Evolutionary conservation across 2,797 vertebrate species (phyloP), one percentile per base, ranked within the genome.

Genomic region (Bovichtus variegatus): DNA sequence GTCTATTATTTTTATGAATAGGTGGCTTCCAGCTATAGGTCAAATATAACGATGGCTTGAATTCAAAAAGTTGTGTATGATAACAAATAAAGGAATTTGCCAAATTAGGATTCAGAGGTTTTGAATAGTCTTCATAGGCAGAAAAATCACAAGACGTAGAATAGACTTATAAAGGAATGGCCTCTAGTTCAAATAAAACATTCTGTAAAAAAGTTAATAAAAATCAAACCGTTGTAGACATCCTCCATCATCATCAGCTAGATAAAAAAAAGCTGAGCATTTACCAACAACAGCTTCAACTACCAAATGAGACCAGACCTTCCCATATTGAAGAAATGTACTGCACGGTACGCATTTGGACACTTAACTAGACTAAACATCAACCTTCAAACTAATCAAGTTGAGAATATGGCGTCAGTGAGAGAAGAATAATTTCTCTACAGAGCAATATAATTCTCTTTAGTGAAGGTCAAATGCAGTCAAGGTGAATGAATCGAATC

Each of bases 11-110:
- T 13, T 21, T 5, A 23, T 40, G 9, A 76, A 29, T 21, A 9
- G 2, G 23, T 40, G n/a, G 4, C 6, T 43, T 10, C 19, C 40
- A 54, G 65, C 63, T 69, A n/a, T 38, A 36, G 21, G 57, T 65
- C 55, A 72, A 63, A 78, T 57, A 51, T 21, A 72, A 71, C 65
- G 38, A 78, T 9, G 3, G 11, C 4, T 51, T 12, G 19, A 73
- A 77, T 80, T 59, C 21, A 4, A 23, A 44, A 18, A 53, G 21
- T 2, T 18, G 5, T 51, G 12, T 15, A 21, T 8, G 1, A 59
- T 41, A 40, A 16, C 63, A 65, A 67, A 69, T 31, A n/a, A 82
- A 64, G 12, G 25, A 58, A 46, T 59, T 63, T 21, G 13, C 10
- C 5, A 57, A 81, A 38, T 16, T 44, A 31, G 40, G 4, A 72